Evolutionary conservation across 2,797 vertebrate species (phyloP).

Genomic region (Aratinga solstitialis): DNA sequence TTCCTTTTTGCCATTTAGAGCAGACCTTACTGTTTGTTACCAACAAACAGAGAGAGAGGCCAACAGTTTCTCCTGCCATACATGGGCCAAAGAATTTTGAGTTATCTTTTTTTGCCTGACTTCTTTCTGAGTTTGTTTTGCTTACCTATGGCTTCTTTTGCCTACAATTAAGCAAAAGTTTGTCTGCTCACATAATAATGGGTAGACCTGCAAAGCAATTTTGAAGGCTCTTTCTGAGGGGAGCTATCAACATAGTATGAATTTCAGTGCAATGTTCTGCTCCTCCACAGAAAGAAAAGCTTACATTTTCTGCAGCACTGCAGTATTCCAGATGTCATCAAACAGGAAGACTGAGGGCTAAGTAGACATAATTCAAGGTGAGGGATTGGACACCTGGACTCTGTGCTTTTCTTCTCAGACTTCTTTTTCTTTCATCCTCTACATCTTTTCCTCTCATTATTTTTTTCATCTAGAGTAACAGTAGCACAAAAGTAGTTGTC

Average conservation of each 20-base stretch:
- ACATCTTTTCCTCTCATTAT: not conserved
- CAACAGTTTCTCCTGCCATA: not conserved
- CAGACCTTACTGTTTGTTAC: not conserved
- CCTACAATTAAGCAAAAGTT: not conserved
- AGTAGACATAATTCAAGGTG: not conserved
- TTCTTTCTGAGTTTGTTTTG: not conserved
- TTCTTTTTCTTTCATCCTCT: not conserved
- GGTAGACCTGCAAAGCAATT: not conserved
- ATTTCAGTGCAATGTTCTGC: not conserved
- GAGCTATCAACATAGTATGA: not conserved
- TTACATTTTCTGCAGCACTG: not conserved
- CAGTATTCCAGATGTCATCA: not conserved
- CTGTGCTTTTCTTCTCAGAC: not conserved
- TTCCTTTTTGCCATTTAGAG: not conserved
- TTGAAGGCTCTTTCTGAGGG: not conserved
- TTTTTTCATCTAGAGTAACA: not conserved
- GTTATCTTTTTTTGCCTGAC: not conserved
- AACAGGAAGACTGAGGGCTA: not conserved
- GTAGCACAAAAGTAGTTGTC: not conserved
- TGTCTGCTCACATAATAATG: not conserved
- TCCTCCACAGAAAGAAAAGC: not conserved
- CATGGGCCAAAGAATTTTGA: not conserved
- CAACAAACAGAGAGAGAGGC: not conserved
- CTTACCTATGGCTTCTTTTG: not conserved
- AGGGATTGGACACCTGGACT: not conserved